phyloP scores from a whole-genome alignment of 2,888 invertebrate species.

The Pegoplata infirma region DNA sequence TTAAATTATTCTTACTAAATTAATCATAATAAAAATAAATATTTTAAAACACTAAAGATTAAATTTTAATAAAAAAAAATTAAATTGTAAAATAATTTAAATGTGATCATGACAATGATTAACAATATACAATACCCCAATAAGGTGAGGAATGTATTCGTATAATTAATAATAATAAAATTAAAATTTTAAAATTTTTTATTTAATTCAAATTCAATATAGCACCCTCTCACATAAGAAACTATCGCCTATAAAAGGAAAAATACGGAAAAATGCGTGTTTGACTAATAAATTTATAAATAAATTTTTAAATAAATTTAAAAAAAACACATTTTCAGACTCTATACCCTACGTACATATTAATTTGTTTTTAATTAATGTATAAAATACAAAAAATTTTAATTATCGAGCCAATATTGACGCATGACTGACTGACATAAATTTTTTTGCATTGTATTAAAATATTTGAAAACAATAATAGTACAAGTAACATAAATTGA shows the following conservation, averaged over 20 bases:
- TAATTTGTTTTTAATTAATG: conserved; percentile 9
- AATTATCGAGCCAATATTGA: conserved; percentile 13
- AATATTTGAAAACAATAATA: not conserved
- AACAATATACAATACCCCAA: conserved; percentile 20
- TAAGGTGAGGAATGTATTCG: conserved; percentile 46
- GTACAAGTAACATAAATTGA: not conserved
- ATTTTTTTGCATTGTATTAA: not conserved
- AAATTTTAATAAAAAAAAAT: not conserved
- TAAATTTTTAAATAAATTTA: conserved; percentile 5
- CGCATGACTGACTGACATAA: conserved; percentile 39
- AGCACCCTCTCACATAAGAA: conserved; percentile 27
- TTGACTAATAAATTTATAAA: conserved; percentile 27
- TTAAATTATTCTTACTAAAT: conserved; percentile 32
- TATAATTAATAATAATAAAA: conserved; percentile 1
- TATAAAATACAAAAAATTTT: not conserved
- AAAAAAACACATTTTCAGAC: not conserved
- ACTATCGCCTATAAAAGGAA: conserved; percentile 45
- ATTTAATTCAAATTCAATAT: conserved; percentile 44
- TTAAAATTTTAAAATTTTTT: too few species aligned
- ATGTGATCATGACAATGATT: conserved; percentile 54
- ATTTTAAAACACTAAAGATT: not conserved
- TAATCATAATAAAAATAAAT: conserved; percentile 25
- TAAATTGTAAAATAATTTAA: conserved; percentile 11
- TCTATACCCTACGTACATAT: not conserved
- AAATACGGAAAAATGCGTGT: conserved; percentile 51